Percentiles rank a stretch among this genome's conserved stretches.
These are phyloP conservation scores for Lycaon pictus DNA, from an alignment of 2,113 vertebrate genomes.

Conservation along the genomic window DNA sequence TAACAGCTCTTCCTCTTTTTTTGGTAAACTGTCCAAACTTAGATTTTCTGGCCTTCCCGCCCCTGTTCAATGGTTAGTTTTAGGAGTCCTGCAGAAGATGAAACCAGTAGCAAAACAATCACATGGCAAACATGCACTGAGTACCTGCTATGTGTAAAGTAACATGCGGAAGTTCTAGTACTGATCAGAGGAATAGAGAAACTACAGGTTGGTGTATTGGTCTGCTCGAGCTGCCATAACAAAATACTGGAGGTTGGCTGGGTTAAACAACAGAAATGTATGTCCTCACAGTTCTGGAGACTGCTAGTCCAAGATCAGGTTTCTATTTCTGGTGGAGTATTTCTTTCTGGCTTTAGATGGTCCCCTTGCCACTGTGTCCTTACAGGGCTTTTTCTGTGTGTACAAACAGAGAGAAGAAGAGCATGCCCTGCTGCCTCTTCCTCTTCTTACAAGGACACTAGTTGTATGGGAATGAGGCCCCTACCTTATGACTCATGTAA, in stretches of 20 bases:
- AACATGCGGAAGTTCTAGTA: background rate
- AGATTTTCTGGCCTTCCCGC: background rate
- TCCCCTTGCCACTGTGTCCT: background rate
- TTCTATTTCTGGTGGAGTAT: background rate
- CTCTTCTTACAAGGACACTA: background rate
- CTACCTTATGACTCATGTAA: background rate
- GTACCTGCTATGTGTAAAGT: fast-evolving
- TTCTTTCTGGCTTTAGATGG: background rate
- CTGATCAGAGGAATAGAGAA: background rate
- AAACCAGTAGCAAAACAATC: background rate
- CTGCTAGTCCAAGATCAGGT: background rate
- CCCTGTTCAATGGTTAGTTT: background rate
- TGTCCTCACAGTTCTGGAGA: background rate
- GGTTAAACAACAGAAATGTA: background rate
- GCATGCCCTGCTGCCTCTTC: background rate
- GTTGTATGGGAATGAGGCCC: too few relatives aligned
- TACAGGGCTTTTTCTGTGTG: background rate
- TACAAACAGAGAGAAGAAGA: too few relatives aligned
- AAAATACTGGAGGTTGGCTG: background rate
- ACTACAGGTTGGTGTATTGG: background rate
- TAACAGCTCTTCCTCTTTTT: background rate
- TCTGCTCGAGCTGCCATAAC: background rate
- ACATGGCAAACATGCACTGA: background rate
- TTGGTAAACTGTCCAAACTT: background rate
- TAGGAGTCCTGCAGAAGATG: background rate